Conservation (phyloP, 2,113 vertebrate species). For the Tapirus terrestris region DNA sequence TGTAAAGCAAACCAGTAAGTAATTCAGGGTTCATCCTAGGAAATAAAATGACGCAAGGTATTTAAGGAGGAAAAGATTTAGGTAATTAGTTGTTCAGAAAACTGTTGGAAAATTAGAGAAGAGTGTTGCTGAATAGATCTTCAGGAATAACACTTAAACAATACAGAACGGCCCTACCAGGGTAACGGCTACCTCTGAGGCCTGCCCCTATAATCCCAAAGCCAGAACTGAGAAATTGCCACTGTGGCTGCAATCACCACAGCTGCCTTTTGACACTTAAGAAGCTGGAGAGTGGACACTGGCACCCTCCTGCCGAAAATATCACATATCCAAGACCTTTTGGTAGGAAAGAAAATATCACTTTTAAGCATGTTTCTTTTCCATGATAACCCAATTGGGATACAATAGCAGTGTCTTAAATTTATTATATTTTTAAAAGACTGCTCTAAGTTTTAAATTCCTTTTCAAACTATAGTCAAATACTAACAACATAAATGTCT, state of each 20-base stretch:
- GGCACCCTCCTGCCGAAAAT: background rate
- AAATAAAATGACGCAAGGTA: background rate
- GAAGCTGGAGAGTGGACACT: background rate
- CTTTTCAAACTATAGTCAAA: background rate
- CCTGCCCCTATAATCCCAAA: background rate
- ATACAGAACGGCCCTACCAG: background rate
- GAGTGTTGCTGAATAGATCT: background rate
- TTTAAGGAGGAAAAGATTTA: background rate
- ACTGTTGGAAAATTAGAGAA: background rate
- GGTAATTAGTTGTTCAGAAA: background rate
- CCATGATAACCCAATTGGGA: background rate
- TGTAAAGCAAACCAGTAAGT: background rate
- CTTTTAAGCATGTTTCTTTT: background rate
- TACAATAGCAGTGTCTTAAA: background rate
- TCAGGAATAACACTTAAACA: background rate
- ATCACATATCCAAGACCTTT: background rate
- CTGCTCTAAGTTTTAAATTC: background rate
- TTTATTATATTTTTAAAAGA: background rate
- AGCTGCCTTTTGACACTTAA: background rate
- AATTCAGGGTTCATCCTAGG: background rate
- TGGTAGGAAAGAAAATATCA: background rate
- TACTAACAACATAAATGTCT: background rate
- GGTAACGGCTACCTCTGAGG: background rate
- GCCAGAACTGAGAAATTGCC: background rate
- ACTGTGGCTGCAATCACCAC: background rate